phyloP scores from a whole-genome alignment of 2,113 vertebrate genomes.

The Anguilla rostrata region DNA sequence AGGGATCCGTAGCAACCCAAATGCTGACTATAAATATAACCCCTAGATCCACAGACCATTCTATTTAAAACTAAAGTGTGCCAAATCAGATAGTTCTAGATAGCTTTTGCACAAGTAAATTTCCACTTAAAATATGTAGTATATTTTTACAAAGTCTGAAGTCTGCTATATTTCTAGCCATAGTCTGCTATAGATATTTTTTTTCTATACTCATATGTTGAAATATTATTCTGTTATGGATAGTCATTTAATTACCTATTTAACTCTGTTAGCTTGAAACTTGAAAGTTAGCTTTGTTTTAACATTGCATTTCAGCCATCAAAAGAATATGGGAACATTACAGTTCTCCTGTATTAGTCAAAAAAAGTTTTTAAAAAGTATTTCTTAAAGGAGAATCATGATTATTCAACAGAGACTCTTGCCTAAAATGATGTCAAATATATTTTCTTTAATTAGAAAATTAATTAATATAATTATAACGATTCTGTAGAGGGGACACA shows the following conservation, averaged over 20 bases:
- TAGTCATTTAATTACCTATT: too few relatives aligned
- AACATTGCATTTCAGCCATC: background rate
- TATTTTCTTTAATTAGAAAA: background rate
- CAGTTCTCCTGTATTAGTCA: background rate
- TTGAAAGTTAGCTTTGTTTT: too few relatives aligned
- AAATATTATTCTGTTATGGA: background rate
- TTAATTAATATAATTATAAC: background rate
- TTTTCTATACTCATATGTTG: background rate
- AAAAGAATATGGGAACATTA: background rate
- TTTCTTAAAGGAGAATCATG: background rate
- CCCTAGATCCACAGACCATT: slow-evolving; percentile 47
- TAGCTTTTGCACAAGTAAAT: background rate
- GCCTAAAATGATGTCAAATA: background rate
- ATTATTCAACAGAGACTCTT: background rate
- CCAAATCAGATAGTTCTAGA: slow-evolving; percentile 20
- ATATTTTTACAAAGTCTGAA: background rate
- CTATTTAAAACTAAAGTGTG: slow-evolving; percentile 55
- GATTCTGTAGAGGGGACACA: background rate
- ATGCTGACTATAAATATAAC: slow-evolving; percentile 78
- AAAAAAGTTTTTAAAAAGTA: background rate
- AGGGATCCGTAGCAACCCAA: slow-evolving; percentile 77
- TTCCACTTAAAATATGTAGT: slow-evolving; percentile 6
- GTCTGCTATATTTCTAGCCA: background rate
- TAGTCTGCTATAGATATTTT: background rate
- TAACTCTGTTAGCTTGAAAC: background rate